Conservation (phyloP, 2,113 vertebrate species). For the Podarcis muralis region DNA sequence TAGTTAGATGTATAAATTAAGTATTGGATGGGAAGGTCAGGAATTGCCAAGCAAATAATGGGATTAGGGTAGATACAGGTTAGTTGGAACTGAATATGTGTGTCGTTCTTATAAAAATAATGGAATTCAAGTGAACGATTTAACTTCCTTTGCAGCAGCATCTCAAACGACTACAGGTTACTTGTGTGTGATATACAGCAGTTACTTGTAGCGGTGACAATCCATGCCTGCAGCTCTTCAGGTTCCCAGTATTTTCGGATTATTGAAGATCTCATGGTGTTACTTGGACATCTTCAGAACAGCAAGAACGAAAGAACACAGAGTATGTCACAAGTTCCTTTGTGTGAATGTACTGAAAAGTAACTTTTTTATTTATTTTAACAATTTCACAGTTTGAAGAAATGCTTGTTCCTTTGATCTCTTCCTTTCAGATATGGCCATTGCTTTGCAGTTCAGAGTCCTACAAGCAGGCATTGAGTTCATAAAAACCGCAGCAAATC, state of each 20-base stretch:
- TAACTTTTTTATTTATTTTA: neutral
- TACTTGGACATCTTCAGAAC: conserved; percentile 93
- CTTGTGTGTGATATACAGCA: conserved; percentile 95
- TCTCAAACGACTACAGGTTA: conserved; percentile 90
- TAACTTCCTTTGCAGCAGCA: conserved; percentile 81
- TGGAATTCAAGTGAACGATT: neutral
- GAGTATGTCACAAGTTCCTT: conserved; percentile 79
- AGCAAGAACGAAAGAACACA: conserved; percentile 91
- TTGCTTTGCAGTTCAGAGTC: conserved; percentile 89
- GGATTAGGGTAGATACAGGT: neutral
- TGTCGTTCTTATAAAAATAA: neutral
- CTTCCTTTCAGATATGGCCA: conserved; percentile 86
- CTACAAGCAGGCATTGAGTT: conserved; percentile 93
- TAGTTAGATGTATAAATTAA: neutral
- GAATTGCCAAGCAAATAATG: neutral
- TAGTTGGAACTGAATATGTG: neutral
- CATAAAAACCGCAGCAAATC: conserved; percentile 91
- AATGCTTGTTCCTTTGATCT: neutral
- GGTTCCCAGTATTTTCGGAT: conserved; percentile 98
- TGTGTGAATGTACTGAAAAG: neutral
- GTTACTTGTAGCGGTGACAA: conserved; percentile 90
- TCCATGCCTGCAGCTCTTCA: conserved; percentile 97
- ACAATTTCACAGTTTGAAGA: neutral
- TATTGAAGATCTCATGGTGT: conserved; percentile 95
- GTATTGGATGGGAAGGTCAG: neutral